Conservation (phyloP, 2,113 vertebrate genomes). For the Scopus umbretta region DNA sequence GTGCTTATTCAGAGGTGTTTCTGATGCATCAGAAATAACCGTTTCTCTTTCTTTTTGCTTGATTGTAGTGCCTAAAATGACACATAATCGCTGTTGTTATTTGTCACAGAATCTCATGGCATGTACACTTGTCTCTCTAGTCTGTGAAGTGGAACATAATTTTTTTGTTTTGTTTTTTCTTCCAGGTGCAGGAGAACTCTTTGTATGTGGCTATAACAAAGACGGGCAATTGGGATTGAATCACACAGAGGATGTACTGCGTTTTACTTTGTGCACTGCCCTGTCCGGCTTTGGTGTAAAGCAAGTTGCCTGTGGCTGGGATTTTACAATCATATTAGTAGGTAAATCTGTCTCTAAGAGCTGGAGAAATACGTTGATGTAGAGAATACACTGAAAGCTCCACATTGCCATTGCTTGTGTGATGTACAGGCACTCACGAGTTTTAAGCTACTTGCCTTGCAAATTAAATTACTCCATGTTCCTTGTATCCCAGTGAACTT, state of each 20-base stretch:
- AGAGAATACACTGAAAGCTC: not conserved
- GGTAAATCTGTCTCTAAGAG: conserved; percentile 67
- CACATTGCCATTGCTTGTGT: not conserved
- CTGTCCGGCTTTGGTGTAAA: conserved; percentile 65
- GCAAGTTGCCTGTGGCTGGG: conserved; percentile 90
- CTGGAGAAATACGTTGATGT: not conserved
- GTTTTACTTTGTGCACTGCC: conserved; percentile 73
- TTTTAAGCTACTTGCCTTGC: not conserved
- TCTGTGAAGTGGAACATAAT: not conserved
- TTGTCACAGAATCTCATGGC: not conserved
- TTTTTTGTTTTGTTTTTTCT: not conserved
- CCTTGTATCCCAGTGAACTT: not conserved
- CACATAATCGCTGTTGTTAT: not conserved
- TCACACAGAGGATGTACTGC: conserved; percentile 74
- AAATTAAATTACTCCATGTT: not conserved
- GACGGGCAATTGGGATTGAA: conserved; percentile 87
- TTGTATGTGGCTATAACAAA: conserved; percentile 88
- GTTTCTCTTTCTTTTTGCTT: not conserved
- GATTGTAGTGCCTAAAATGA: not conserved
- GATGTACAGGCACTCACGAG: not conserved
- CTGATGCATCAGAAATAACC: not conserved
- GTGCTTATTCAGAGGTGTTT: not conserved
- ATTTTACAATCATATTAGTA: conserved; percentile 87
- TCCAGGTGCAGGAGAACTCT: conserved; percentile 78
- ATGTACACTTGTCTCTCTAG: not conserved